phyloP scores from a whole-genome alignment of 2,113 vertebrate species.

The Megaceryle torquata region DNA sequence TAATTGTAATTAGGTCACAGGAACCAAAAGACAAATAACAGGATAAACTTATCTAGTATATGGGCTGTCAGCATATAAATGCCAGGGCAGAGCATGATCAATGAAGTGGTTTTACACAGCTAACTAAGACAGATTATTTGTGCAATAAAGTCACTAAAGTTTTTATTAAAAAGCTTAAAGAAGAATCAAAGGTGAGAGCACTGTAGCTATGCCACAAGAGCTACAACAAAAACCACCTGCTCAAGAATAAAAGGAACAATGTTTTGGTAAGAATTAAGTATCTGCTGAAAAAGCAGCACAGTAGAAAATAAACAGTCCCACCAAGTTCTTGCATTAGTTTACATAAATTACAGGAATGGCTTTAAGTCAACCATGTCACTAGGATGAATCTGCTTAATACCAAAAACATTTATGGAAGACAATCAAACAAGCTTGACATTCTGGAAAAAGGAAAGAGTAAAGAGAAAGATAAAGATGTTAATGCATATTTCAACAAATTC shows the following conservation, averaged over 20 bases:
- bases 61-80: neutral
- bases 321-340: slow-evolving; percentile 26
- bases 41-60: slow-evolving; percentile 41
- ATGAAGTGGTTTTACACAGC: neutral
- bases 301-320: neutral
- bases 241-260: neutral
- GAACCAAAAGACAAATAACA: slow-evolving; percentile 37
- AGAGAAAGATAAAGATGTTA: neutral
- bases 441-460: neutral
- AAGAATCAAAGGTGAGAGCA: neutral
- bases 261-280: neutral
- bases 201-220: neutral
- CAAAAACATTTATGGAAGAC: slow-evolving; percentile 36
- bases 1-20: slow-evolving; percentile 43
- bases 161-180: neutral
- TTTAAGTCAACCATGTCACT: slow-evolving; percentile 38
- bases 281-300: neutral
- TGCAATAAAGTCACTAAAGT: neutral
- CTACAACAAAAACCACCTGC: neutral
- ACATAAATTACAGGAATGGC: neutral
- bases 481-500: neutral
- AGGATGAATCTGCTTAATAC: slow-evolving; percentile 40
- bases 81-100: neutral
- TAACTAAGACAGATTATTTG: neutral
- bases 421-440: neutral